Percentiles rank a stretch among this genome's conserved stretches.
Evolutionary conservation across 1,140 invertebrate genomes (phyloP).

Genomic region (Ostrea edulis): DNA sequence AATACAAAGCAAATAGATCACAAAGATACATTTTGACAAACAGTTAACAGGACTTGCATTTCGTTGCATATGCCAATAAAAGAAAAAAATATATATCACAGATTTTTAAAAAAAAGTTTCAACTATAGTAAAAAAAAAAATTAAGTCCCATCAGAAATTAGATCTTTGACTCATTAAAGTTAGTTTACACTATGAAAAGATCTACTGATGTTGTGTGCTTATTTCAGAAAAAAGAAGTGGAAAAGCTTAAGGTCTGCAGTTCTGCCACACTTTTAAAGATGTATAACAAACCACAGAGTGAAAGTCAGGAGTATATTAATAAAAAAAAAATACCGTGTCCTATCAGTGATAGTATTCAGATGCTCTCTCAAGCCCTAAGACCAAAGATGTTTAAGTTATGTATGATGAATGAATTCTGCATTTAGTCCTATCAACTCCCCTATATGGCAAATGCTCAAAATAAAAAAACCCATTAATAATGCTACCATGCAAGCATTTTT

Average conservation of each 20-base stretch:
- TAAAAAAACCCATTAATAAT: background rate
- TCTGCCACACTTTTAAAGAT: slow-evolving; percentile 7
- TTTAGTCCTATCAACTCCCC: background rate
- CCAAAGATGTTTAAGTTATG: background rate
- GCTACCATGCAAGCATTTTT: slow-evolving; percentile 28
- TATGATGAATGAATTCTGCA: background rate
- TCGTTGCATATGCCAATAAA: background rate
- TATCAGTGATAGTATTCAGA: background rate
- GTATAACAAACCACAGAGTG: slow-evolving; percentile 1
- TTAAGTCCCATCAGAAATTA: background rate
- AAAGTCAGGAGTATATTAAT: background rate
- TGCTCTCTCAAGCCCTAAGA: background rate
- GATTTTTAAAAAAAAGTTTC: too few species aligned
- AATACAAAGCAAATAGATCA: background rate
- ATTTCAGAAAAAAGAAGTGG: slow-evolving; percentile 14
- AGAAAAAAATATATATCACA: background rate
- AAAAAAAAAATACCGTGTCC: slow-evolving; percentile 9
- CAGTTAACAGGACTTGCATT: background rate
- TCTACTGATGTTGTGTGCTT: background rate
- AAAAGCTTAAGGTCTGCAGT: background rate
- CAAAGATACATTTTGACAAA: background rate
- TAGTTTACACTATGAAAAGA: background rate
- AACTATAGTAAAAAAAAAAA: background rate
- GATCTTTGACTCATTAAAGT: background rate
- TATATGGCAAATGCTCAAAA: background rate